Percentiles rank a stretch among this genome's conserved stretches.
These are phyloP conservation scores for Philypnodon macrostomus DNA, from an alignment of 2,797 vertebrate genomes.

Conservation along the genomic window DNA sequence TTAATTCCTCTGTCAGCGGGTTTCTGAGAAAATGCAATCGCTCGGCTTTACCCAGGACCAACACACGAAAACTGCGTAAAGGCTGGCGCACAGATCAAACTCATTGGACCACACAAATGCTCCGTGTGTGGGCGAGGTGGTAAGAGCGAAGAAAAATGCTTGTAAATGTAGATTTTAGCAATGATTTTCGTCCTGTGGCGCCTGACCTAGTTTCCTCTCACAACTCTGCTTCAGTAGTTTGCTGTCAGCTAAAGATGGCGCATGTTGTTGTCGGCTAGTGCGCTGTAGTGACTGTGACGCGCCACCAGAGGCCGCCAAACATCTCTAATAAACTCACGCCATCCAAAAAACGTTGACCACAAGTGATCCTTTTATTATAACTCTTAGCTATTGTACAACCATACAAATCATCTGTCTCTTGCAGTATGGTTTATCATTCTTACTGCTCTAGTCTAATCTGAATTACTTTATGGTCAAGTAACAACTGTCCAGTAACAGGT, in stretches of 20 bases:
- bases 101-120: slow-evolving; percentile 59
- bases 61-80: slow-evolving; percentile 62
- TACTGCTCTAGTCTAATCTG: no score
- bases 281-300: not conserved
- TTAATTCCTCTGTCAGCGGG: slow-evolving; percentile 24
- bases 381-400: no score
- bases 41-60: slow-evolving; percentile 60
- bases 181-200: slow-evolving; percentile 15
- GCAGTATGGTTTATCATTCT: no score
- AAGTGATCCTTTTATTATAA: no score
- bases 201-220: slow-evolving; percentile 53
- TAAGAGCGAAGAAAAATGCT: slow-evolving; percentile 8
- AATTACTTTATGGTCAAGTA: no score
- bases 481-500: no score
- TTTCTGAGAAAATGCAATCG: slow-evolving; percentile 30
- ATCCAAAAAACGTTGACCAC: not conserved
- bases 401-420: no score
- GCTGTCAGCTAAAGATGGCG: slow-evolving; percentile 63
- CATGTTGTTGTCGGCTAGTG: slow-evolving; percentile 28
- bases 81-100: slow-evolving; percentile 48
- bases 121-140: slow-evolving; percentile 15
- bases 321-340: no score
- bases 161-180: not conserved
- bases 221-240: slow-evolving; percentile 38
- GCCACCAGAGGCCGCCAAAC: slow-evolving; percentile 30